A percentile compares a stretch with the other conserved stretches of the same genome.
Conservation (phyloP, 1,140 invertebrate genomes). For the Zaprionus capensis region DNA sequence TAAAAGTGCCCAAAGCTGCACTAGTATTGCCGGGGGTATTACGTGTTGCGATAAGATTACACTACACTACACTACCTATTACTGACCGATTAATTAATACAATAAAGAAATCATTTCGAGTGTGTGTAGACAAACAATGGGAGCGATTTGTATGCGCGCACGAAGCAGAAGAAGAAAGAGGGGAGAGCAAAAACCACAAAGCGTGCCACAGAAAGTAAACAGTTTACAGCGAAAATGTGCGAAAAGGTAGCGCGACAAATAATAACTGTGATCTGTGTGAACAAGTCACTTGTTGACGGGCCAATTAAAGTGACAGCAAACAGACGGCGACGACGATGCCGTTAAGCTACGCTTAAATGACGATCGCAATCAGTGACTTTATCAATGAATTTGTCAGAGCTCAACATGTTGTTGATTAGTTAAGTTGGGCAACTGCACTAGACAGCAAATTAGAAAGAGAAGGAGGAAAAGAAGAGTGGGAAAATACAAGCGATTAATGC, state of each 20-base stretch:
- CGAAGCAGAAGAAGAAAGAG: neutral
- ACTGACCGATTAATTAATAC: conserved; percentile 5
- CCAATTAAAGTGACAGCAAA: conserved; percentile 8
- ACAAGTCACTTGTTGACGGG: conserved; percentile 8
- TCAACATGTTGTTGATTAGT: neutral
- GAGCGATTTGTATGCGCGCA: conserved; percentile 5
- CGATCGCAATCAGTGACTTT: conserved; percentile 9
- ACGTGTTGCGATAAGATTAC: conserved; percentile 51
- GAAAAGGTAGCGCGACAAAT: conserved; percentile 6
- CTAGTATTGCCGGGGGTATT: conserved; percentile 9
- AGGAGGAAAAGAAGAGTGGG: no score
- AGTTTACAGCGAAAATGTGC: conserved; percentile 10
- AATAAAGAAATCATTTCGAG: conserved; percentile 20
- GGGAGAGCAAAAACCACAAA: conserved; percentile 13
- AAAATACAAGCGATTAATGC: no score
- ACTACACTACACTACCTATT: neutral
- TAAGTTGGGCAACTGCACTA: neutral
- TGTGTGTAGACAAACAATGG: neutral
- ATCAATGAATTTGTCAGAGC: conserved; percentile 17
- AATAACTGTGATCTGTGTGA: conserved; percentile 6
- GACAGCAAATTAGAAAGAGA: neutral
- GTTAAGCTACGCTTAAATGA: neutral
- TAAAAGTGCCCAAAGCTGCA: conserved; percentile 31
- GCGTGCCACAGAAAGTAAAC: conserved; percentile 17
- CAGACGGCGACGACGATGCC: neutral